phyloP scores from a whole-genome alignment of 2,797 vertebrate species.

The Botia almorhae region DNA sequence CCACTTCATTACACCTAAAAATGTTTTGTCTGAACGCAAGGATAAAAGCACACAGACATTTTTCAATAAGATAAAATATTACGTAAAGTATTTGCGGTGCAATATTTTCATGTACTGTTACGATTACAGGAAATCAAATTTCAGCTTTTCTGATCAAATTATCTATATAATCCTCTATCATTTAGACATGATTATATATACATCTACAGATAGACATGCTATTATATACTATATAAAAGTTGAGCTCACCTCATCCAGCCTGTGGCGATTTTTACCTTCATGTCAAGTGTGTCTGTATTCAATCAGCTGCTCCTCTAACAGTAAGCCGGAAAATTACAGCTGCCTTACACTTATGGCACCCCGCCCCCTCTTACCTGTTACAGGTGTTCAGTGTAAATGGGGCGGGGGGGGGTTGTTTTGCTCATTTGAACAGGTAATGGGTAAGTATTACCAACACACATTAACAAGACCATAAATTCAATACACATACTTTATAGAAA shows the following conservation, averaged over 20 bases:
- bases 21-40: no score
- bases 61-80: no score
- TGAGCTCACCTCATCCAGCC: constrained; percentile 13
- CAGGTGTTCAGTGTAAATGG: constrained; percentile 26
- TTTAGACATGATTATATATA: no score
- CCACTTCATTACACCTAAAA: no score
- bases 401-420: not conserved
- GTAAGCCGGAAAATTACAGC: not conserved
- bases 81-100: no score
- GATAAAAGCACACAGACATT: no score
- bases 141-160: not conserved
- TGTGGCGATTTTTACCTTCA: not conserved
- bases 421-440: no score
- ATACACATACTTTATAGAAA: no score
- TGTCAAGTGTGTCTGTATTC: constrained; percentile 9
- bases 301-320: not conserved
- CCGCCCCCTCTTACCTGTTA: constrained; percentile 5
- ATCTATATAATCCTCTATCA: no score
- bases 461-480: not conserved
- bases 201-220: not conserved
- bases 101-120: no score
- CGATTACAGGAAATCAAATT: not conserved
- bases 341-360: not conserved
- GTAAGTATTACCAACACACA: not conserved
- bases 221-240: no score